These are phyloP conservation scores for Conus betulinus DNA, from an alignment of 1,140 invertebrate species.

Conservation along the genomic window DNA sequence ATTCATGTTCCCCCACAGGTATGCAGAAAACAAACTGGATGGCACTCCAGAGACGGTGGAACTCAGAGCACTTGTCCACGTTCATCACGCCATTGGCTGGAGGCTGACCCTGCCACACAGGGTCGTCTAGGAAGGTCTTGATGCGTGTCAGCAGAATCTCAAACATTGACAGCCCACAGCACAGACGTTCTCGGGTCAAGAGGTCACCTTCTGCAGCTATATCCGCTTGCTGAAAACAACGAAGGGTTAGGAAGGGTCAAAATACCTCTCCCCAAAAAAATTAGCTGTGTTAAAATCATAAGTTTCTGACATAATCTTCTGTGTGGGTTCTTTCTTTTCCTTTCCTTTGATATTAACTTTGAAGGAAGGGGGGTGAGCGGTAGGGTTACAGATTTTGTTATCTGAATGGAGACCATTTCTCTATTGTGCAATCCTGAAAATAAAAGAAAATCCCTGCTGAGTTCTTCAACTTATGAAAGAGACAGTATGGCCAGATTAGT, in stretches of 20 bases:
- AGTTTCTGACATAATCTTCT: too few species aligned
- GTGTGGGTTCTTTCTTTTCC: too few species aligned
- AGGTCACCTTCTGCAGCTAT: constrained; percentile 91
- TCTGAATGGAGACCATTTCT: too few species aligned
- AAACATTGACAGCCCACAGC: constrained; percentile 99
- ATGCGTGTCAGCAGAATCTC: constrained; percentile 94
- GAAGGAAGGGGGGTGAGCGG: too few species aligned
- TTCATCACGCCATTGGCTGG: constrained; percentile 96
- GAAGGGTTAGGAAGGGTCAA: background rate
- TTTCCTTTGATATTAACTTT: too few species aligned
- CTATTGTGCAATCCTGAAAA: too few species aligned
- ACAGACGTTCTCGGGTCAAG: constrained; percentile 95
- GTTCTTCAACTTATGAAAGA: too few species aligned
- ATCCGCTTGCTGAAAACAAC: constrained; percentile 55
- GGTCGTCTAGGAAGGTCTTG: constrained; percentile 87
- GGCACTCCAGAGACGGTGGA: constrained; percentile 98
- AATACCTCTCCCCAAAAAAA: too few species aligned
- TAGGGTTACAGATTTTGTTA: too few species aligned
- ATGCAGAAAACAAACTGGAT: constrained; percentile 99
- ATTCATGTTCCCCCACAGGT: constrained; percentile 97
- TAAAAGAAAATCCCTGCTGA: too few species aligned
- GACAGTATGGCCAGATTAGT: too few species aligned
- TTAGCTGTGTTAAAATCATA: too few species aligned
- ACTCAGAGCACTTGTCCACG: constrained; percentile 97
- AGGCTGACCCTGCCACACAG: constrained; percentile 90